These are phyloP conservation scores for Tetrao urogallus DNA, from an alignment of 2,113 vertebrate genomes.

Conservation along the genomic window DNA sequence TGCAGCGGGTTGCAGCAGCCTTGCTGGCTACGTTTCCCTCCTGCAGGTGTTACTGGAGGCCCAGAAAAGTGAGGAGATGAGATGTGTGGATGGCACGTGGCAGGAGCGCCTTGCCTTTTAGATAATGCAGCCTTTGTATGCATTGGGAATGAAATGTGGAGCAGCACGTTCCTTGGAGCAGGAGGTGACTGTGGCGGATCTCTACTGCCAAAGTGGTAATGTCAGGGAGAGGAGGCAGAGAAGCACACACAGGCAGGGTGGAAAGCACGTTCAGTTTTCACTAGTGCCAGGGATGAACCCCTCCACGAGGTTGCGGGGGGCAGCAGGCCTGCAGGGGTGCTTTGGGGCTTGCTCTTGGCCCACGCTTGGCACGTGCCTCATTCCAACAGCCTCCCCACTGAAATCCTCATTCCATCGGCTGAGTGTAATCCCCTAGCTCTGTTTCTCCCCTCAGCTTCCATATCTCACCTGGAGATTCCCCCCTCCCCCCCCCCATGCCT, in stretches of 20 bases:
- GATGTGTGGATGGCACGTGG: background rate
- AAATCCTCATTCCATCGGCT: background rate
- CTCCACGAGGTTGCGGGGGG: background rate
- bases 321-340: too few relatives aligned
- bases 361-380: background rate
- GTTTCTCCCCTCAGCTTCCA: background rate
- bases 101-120: accelerated
- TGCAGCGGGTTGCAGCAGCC: background rate
- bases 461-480: background rate
- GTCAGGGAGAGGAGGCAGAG: background rate
- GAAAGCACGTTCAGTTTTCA: accelerated
- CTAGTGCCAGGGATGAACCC: background rate
- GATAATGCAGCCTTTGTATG: background rate
- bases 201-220: background rate
- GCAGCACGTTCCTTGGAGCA: background rate
- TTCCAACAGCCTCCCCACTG: background rate
- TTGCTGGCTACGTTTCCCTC: background rate
- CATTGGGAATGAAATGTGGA: accelerated
- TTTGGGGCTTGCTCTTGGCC: background rate
- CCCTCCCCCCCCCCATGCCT: background rate
- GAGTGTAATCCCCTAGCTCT: background rate
- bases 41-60: background rate
- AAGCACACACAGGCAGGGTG: background rate
- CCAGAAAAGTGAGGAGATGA: background rate
- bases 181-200: background rate